Evolutionary conservation across 2,113 vertebrate species (phyloP), one percentile per base, ranked within the genome.

Genomic region (Cebus imitator): DNA sequence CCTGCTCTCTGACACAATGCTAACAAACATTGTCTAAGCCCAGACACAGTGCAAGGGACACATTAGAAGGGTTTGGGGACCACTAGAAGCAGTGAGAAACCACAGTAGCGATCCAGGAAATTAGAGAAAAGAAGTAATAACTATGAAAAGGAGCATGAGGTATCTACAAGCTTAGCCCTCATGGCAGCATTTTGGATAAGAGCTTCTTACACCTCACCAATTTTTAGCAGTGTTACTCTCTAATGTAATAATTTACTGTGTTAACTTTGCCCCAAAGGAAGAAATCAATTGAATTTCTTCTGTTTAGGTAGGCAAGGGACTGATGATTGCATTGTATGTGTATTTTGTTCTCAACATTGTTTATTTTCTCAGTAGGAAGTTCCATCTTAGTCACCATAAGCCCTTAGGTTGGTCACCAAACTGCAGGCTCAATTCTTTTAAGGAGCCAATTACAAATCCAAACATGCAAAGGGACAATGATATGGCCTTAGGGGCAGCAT

Each of bases 341-440:
- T 32, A 23, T n/a, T 79, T 95, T 45, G 72, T 86, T 91, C 16
- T 90, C 8, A 90, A 82, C 96, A 85, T 55, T 61, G 52, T n/a
- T 97, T 66, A 32, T 82, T 96, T 97, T 66, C 79, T 96, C 86
- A 86, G 40, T 61, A 66, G 85, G 87, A 85, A 92, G 27, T 96
- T 97, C 64, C 14, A 30, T 79, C 37, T 94, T 73, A 78, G 83
- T 79, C 43, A 40, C 35, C 17, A 32, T 48, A 73, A 92, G 27
- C 17, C 57, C 40, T 68, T 25, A 93, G 72, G 57, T 93, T 93
- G 78, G 61, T 82, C 52, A 58, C 66, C 50, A 73, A 84, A 87
- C 79, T 88, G 50, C n/a, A 61, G 80, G 72, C 18, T 82, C 81
- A 85, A 2, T 91, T 85, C 45, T 90, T 90, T 83, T 37, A 82